Evolutionary conservation across 2,888 invertebrate genomes (phyloP).

Genomic region (Teleogryllus oceanicus): DNA sequence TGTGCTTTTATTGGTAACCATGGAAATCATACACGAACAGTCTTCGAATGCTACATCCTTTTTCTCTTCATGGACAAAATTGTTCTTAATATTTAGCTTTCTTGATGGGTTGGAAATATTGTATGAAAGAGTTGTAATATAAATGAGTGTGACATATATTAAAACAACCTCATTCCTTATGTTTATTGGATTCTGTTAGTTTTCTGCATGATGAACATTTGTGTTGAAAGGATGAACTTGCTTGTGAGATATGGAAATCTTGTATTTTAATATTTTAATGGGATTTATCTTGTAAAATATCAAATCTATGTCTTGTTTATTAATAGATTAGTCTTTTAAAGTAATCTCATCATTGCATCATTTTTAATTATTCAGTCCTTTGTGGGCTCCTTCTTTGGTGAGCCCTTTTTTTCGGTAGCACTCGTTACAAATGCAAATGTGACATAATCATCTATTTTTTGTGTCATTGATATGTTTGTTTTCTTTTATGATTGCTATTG

Average conservation of each 20-base stretch:
- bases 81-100: constrained; percentile 4
- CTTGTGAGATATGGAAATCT: neutral
- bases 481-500: too few relatives aligned
- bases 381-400: too few relatives aligned
- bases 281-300: constrained; percentile 4
- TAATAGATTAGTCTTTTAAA: neutral
- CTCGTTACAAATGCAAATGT: too few relatives aligned
- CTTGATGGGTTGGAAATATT: neutral
- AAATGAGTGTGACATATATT: constrained; percentile 27
- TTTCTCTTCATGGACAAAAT: neutral
- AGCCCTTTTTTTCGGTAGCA: too few relatives aligned
- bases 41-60: neutral
- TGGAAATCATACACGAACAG: constrained; percentile 4
- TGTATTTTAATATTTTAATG: constrained; percentile 18
- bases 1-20: constrained; percentile 1
- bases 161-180: constrained; percentile 30
- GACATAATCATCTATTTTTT: too few relatives aligned
- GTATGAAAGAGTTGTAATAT: neutral
- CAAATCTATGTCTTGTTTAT: neutral
- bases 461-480: too few relatives aligned
- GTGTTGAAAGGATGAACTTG: neutral
- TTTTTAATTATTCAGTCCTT: too few relatives aligned
- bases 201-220: neutral
- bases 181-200: constrained; percentile 28
- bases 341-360: neutral